A percentile compares a stretch with the other conserved stretches of the same genome.
Evolutionary conservation across 2,888 invertebrate species (phyloP).

Genomic region (Cartodere bifasciata): DNA sequence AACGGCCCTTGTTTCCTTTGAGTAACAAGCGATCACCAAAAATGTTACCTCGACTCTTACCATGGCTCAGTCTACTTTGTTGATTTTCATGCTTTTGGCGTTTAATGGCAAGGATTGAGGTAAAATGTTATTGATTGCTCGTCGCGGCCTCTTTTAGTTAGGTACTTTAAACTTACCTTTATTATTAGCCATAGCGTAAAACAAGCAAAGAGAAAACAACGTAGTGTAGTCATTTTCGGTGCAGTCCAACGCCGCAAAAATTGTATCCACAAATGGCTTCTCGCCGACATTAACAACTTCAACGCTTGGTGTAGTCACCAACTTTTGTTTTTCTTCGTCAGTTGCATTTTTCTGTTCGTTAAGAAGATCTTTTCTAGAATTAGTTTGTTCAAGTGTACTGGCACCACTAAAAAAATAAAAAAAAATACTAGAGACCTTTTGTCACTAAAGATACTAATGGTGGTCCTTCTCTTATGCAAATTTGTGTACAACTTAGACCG

Average conservation of each 20-base stretch:
- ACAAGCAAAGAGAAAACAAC: constrained; percentile 77
- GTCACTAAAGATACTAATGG: too few relatives aligned
- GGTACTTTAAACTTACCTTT: constrained; percentile 51
- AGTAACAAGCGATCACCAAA: too few relatives aligned
- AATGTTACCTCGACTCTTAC: too few relatives aligned
- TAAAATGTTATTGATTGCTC: too few relatives aligned
- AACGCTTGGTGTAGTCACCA: constrained; percentile 16
- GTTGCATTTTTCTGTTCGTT: constrained; percentile 66
- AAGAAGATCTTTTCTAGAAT: constrained; percentile 27
- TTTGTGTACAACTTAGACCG: constrained; percentile 6
- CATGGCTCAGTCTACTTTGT: too few relatives aligned
- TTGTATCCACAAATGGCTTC: constrained; percentile 79
- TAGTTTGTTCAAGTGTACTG: too few relatives aligned
- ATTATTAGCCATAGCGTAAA: constrained; percentile 90
- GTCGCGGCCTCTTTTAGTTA: too few relatives aligned
- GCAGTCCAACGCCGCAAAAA: constrained; percentile 77
- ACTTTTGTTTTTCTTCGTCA: constrained; percentile 78
- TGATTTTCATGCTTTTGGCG: too few relatives aligned
- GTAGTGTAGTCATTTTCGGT: constrained; percentile 90
- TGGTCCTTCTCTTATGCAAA: constrained; percentile 22
- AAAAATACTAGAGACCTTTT: too few relatives aligned
- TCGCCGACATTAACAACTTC: constrained; percentile 37
- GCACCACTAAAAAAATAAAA: too few relatives aligned
- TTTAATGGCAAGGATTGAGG: too few relatives aligned
- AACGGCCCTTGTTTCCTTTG: too few relatives aligned